Conservation (phyloP, 1,140 invertebrate species). For the Heliconius eleuchia region DNA sequence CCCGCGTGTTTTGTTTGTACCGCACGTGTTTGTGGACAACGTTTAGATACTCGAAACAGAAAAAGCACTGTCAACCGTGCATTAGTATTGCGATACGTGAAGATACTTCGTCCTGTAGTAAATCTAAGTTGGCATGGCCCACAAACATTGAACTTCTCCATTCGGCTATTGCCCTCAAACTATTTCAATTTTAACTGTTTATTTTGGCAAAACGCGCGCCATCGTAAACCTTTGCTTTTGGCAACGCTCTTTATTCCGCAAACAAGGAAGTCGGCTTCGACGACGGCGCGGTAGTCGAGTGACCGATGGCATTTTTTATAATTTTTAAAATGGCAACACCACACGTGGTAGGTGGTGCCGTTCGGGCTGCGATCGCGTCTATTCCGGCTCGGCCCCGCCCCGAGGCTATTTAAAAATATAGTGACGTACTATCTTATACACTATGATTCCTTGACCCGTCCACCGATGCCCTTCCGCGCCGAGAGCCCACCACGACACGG, state of each 20-base stretch:
- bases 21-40: constrained; percentile 44
- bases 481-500: constrained; percentile 55
- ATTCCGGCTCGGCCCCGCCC: constrained; percentile 56
- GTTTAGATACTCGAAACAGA: constrained; percentile 18
- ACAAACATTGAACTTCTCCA: constrained; percentile 37
- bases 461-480: constrained; percentile 61
- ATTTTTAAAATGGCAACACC: constrained; percentile 49
- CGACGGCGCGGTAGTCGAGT: constrained; percentile 27
- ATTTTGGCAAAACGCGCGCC: constrained; percentile 48
- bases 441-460: constrained; percentile 65
- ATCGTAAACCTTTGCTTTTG: constrained; percentile 30
- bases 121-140: constrained; percentile 1
- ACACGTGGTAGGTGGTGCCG: constrained; percentile 55
- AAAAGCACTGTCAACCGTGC: not conserved
- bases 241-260: constrained; percentile 11
- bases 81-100: not conserved
- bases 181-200: constrained; percentile 56
- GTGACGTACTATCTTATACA: constrained; percentile 57
- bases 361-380: constrained; percentile 55
- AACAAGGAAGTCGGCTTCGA: constrained; percentile 27
- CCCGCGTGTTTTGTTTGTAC: constrained; percentile 44
- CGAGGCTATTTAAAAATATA: constrained; percentile 69
- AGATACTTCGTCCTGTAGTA: not conserved
- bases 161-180: constrained; percentile 56
- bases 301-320: constrained; percentile 38